Percentiles rank a stretch among this genome's conserved stretches.
phyloP scores from a whole-genome alignment of 2,888 invertebrate species.

The Hydriomena furcata region DNA sequence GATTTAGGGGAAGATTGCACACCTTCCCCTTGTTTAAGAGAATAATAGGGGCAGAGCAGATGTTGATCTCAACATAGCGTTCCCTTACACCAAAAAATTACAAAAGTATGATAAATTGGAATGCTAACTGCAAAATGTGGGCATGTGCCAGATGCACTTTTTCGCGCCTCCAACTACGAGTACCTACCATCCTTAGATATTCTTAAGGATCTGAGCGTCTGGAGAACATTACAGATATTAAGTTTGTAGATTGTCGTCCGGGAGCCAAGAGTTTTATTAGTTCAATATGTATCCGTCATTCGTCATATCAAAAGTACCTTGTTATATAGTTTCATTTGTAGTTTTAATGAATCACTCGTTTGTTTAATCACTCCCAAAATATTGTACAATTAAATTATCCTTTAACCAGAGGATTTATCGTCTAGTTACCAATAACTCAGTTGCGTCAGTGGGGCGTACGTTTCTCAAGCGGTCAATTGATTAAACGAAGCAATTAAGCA shows the following conservation, averaged over 20 bases:
- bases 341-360: background rate
- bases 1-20: constrained; percentile 21
- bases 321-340: background rate
- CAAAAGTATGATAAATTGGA: too few species aligned
- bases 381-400: constrained; percentile 65
- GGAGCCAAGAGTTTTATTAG: too few species aligned
- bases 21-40: constrained; percentile 5
- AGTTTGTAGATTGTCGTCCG: too few species aligned
- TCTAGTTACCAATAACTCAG: constrained; percentile 63
- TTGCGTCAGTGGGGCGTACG: constrained; percentile 59
- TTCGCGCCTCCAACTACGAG: too few species aligned
- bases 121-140: too few species aligned
- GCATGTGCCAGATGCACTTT: too few species aligned
- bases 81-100: too few species aligned
- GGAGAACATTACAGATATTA: too few species aligned
- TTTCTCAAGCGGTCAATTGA: constrained; percentile 80
- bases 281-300: too few species aligned
- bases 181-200: too few species aligned
- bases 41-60: constrained; percentile 1
- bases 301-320: too few species aligned
- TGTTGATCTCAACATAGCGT: background rate
- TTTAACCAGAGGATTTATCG: constrained; percentile 72
- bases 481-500: constrained; percentile 83
- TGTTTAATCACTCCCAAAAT: constrained; percentile 15
- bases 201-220: too few species aligned